Evolutionary conservation across 2,113 vertebrate genomes (phyloP).

Genomic region (Corythornis madagascariensis): DNA sequence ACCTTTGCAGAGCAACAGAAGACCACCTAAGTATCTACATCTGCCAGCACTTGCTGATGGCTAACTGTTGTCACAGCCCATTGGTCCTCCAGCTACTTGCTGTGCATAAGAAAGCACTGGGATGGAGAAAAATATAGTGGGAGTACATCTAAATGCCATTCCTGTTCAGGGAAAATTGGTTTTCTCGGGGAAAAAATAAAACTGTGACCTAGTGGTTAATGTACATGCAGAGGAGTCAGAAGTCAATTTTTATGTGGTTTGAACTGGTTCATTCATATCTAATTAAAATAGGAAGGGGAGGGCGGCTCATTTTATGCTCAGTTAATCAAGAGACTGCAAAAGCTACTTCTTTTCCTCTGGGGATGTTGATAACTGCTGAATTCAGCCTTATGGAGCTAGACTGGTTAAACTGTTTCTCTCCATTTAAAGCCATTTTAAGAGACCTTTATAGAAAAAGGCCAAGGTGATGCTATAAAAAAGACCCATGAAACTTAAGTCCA

Average conservation of each 20-base stretch:
- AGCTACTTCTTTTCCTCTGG: conserved; percentile 37
- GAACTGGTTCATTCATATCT: conserved; percentile 38
- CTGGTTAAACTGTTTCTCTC: background rate
- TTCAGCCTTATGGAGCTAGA: background rate
- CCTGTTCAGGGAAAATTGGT: background rate
- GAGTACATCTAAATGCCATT: background rate
- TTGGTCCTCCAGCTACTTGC: background rate
- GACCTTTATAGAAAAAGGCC: background rate
- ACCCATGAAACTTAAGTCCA: background rate
- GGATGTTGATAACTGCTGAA: background rate
- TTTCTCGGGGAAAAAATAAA: conserved; percentile 35
- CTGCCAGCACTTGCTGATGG: background rate
- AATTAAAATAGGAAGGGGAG: conserved; percentile 35
- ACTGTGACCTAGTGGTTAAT: conserved; percentile 12
- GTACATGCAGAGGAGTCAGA: conserved; percentile 28
- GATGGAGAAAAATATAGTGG: background rate
- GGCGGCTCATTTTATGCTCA: conserved; percentile 50
- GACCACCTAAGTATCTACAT: background rate
- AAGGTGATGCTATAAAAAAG: background rate
- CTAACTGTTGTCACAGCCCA: background rate
- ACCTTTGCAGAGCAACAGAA: too few species aligned
- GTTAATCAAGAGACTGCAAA: conserved; percentile 35
- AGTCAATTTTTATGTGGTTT: conserved; percentile 42
- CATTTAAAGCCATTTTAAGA: background rate
- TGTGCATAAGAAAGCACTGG: background rate